phyloP scores from a whole-genome alignment of 2,113 vertebrate genomes.

The Macquaria ambigua region DNA sequence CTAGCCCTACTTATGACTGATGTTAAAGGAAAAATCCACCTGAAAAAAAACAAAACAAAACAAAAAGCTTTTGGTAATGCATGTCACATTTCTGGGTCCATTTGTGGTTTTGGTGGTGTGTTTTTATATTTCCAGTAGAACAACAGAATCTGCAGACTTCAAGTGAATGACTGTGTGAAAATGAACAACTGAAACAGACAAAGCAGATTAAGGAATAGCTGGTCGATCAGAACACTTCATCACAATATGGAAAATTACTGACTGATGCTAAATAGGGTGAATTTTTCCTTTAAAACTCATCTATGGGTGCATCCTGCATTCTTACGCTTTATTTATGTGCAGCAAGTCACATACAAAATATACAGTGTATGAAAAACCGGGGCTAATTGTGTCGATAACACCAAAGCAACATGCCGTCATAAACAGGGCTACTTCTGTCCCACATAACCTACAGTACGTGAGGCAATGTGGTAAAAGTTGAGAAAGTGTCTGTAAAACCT shows the following conservation, averaged over 20 bases:
- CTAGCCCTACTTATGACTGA: slow-evolving; percentile 63
- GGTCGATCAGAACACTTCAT: neutral
- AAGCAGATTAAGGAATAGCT: neutral
- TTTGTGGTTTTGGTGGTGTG: neutral
- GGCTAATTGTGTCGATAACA: slow-evolving; percentile 51
- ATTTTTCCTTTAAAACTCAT: slow-evolving; percentile 59
- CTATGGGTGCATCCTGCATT: slow-evolving; percentile 31
- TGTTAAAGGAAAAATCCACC: slow-evolving; percentile 59
- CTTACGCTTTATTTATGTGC: slow-evolving; percentile 52
- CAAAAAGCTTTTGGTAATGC: neutral
- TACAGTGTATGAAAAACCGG: slow-evolving; percentile 75
- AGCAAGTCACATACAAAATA: slow-evolving; percentile 67
- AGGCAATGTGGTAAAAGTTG: slow-evolving; percentile 64
- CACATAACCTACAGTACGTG: slow-evolving; percentile 62
- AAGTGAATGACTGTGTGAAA: neutral
- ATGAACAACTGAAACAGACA: neutral
- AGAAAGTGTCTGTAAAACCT: slow-evolving; percentile 48
- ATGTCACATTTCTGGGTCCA: slow-evolving; percentile 59
- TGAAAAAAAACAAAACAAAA: neutral
- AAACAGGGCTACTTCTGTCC: slow-evolving; percentile 57
- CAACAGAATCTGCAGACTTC: neutral
- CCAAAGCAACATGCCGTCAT: slow-evolving; percentile 58
- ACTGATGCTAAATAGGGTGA: slow-evolving; percentile 27
- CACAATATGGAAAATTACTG: neutral
- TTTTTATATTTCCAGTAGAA: slow-evolving; percentile 21